Base-by-base conservation (phyloP, 2,113 vertebrate genomes). In the Phalacrocorax pelagicus region DNA sequence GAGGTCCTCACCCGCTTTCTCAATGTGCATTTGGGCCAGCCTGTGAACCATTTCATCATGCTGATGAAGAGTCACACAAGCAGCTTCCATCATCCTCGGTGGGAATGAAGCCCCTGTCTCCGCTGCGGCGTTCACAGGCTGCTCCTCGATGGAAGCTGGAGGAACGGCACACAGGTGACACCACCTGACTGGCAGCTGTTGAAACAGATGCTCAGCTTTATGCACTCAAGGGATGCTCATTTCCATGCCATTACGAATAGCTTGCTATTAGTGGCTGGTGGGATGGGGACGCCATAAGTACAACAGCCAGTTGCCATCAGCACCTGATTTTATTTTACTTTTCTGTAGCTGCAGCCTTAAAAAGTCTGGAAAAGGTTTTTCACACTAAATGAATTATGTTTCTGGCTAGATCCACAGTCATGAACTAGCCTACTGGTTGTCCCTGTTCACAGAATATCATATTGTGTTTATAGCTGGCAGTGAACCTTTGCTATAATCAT, bases 401-500 rank as follows among this genome's bases (percentile, higher is more conserved):
- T 81, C 72, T 92, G 36, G 23, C 49, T 95, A 84, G 83, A 80
- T 70, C 83, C 36, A 40, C 18, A 30, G 47, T 42, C 74, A 75
- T 61, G 73, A 92, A 89, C 47, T 59, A 87, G 88, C 52, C 80
- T 88, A 89, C 83, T 94, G 67, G 30, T 67, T 95, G 92, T 82
- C 66, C 67, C 42, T 75, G 59, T 26, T 92, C 55, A 88, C 54
- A 93, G 96, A 94, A 86, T 36, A 95, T 85, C 51, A 20, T 47
- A 61, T 30, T 78, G 91, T 65, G 40, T 92, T 73, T 77, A 72
- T 61, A 78, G 86, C 46, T 90, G 85, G 84, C 86, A 88, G 54
- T 72, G 81, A 86, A 58, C 54, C 70, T 86, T 96, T 72, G 77
- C 90, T 84, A 23, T 84, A 46, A 87, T 61, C 63, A 82, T 65